phyloP scores from a whole-genome alignment of 1,140 invertebrate genomes.

The Drosophila cardini region DNA sequence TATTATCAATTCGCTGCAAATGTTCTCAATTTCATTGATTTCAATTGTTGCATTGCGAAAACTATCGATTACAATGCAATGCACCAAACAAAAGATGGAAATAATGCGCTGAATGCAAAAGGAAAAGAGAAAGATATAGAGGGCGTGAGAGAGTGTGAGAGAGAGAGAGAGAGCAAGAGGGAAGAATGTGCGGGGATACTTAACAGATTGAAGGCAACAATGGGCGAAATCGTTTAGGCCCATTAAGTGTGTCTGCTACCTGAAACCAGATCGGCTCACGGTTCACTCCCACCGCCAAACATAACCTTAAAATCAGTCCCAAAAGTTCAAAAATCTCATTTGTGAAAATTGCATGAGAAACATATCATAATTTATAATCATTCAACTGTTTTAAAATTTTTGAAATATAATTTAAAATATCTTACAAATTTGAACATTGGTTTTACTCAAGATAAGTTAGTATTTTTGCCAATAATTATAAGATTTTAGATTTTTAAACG shows the following conservation, averaged over 20 bases:
- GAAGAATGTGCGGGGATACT: slow-evolving; percentile 17
- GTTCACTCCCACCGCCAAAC: slow-evolving; percentile 20
- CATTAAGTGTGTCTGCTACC: slow-evolving; percentile 47
- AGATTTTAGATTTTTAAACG: too few species aligned
- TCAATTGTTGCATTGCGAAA: slow-evolving; percentile 61
- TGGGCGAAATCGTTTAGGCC: slow-evolving; percentile 44
- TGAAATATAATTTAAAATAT: too few species aligned
- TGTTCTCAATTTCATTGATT: slow-evolving; percentile 62
- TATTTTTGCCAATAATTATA: too few species aligned
- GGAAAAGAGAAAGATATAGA: not conserved
- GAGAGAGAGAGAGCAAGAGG: not conserved
- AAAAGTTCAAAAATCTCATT: not conserved
- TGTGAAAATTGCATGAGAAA: too few species aligned
- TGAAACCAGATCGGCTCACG: slow-evolving; percentile 35
- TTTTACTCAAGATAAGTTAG: too few species aligned
- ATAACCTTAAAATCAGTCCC: not conserved
- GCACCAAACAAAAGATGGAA: slow-evolving; percentile 20
- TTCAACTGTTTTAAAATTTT: too few species aligned
- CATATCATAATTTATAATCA: too few species aligned
- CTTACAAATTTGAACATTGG: too few species aligned
- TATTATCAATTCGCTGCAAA: slow-evolving; percentile 32
- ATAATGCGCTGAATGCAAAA: not conserved
- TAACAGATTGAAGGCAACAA: slow-evolving; percentile 38
- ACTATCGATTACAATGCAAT: slow-evolving; percentile 56
- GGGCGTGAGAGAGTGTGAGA: not conserved